Conservation (phyloP, 2,113 vertebrate genomes). For the Tonatia bakeri region DNA sequence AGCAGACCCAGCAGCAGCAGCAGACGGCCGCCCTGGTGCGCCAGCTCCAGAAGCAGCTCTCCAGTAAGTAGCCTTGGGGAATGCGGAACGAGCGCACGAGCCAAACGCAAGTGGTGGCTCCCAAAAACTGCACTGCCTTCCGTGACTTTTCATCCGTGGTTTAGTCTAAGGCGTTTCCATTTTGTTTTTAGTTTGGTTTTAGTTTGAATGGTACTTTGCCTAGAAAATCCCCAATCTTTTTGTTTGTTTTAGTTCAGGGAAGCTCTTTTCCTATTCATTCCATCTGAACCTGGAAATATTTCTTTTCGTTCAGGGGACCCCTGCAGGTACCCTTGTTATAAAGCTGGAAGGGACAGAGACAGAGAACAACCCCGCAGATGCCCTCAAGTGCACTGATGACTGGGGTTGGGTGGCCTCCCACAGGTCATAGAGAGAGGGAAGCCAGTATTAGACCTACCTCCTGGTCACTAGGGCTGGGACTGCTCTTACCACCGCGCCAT, state of each 20-base stretch:
- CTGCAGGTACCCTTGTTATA: not conserved
- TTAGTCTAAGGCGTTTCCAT: not conserved
- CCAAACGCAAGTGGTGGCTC: not conserved
- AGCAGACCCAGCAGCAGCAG: conserved; percentile 85
- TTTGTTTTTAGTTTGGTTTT: not conserved
- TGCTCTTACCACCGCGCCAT: not conserved
- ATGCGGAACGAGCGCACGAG: not conserved
- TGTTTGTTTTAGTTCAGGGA: not conserved
- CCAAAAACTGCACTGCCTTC: not conserved
- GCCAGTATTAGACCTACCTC: not conserved
- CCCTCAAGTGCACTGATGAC: no score
- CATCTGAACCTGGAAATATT: not conserved
- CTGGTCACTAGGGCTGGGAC: not conserved
- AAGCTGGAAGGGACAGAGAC: not conserved
- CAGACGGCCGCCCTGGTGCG: conserved; percentile 81
- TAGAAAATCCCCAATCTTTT: not conserved
- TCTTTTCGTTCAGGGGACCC: not conserved
- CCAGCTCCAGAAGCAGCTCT: conserved; percentile 86
- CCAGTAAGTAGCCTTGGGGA: conserved; percentile 73
- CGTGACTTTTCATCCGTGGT: not conserved
- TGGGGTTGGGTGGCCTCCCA: not conserved
- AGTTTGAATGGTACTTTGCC: not conserved
- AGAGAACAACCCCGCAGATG: not conserved
- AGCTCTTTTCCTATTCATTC: not conserved
- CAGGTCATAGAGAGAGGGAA: accelerated